Conservation (phyloP, 2,113 vertebrate genomes). For the Turdus rufiventris region DNA sequence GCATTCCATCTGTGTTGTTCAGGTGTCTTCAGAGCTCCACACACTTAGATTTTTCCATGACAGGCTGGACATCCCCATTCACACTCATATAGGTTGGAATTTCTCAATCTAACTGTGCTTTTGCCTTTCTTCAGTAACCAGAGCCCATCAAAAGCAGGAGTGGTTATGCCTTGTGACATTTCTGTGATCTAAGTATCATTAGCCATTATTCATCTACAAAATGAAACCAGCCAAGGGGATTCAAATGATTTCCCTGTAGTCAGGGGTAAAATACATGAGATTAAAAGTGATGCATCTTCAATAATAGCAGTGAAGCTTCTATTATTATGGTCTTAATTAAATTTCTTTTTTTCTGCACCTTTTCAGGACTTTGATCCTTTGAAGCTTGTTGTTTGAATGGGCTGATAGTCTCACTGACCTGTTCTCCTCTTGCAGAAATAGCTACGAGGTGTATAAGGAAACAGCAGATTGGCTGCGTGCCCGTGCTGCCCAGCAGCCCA, state of each 20-base stretch:
- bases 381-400: neutral
- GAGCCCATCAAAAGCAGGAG: neutral
- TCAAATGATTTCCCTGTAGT: neutral
- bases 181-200: neutral
- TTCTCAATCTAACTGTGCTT: neutral
- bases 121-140: neutral
- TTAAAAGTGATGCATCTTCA: neutral
- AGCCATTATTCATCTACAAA: neutral
- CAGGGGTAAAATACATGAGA: neutral
- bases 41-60: neutral
- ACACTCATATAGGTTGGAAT: neutral
- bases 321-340: neutral
- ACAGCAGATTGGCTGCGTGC: slow-evolving; percentile 28
- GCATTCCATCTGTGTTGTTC: neutral
- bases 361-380: neutral
- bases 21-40: neutral
- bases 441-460: slow-evolving; percentile 23
- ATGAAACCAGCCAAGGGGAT: neutral
- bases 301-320: neutral
- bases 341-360: neutral
- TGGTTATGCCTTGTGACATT: neutral
- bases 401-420: neutral
- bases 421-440: neutral
- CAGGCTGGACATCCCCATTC: neutral
- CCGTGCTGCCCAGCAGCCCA: slow-evolving; percentile 24